Base-by-base conservation (phyloP, 64 coral and sea anemone species). In the Acropora yongei region DNA sequence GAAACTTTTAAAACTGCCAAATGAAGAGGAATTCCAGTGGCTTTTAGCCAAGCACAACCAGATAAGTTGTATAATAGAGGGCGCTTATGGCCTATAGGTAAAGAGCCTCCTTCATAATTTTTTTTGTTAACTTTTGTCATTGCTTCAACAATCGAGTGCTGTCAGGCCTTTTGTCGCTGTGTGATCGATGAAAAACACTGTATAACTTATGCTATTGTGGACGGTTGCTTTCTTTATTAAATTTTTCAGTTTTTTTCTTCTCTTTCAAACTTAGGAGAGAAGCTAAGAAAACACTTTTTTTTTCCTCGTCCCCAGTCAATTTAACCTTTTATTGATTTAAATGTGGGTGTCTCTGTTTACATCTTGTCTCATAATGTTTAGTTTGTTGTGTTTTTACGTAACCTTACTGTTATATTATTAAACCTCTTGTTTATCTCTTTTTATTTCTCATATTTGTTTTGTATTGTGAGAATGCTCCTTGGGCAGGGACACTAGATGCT, bases 251-350 rank as follows among this genome's bases (percentile, higher is more conserved):
- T 71, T 71, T 71, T 16, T 71, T 63, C 19, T 71, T 4, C 67
- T 71, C 13, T 71, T 71, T 71, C 67, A 71, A 2, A 71, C 67
- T 71, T 71, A 71, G 67, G 67, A 71, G 67, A 71, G 67, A 53
- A 9, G 5, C 50, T 53, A 53, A 53, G 50, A 53, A 55, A 55
- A 55, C 51, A 9, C 51, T 5, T 71, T 30, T 71, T 71, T 71
- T 30, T 30, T 30, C 30, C 30, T 30, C 67, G 67, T 71, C 67
- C 67, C 19, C 67, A 71, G 67, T 71, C 67, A 71, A 71, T 71
- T 71, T 71, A 71, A 71, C 5, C 3, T 71, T 71, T 4, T 71
- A 71, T 18, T 71, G 13, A 18, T 18, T 71, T 71, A 55, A 55
- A 55, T 55, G 67, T 55, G 51, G 5, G 1, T 55, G 51, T 55